These are phyloP conservation scores for Onychostoma macrolepis DNA, from an alignment of 2,113 vertebrate species.

Conservation along the genomic window DNA sequence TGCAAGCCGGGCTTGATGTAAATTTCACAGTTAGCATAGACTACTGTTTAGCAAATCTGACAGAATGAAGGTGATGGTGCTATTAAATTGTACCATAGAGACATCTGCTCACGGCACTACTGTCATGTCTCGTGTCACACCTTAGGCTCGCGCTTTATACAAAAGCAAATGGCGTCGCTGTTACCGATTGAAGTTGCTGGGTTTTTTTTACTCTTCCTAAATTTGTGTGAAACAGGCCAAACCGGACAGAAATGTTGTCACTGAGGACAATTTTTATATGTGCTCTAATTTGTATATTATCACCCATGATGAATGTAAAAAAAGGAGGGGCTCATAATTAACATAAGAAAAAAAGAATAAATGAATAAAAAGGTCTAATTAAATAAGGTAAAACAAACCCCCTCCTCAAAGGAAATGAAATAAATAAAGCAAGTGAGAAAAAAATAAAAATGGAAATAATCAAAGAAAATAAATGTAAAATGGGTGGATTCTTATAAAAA, in stretches of 20 bases:
- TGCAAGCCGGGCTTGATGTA: no score
- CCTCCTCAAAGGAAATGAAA: slow-evolving; percentile 39
- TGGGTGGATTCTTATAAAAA: not conserved
- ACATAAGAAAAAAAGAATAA: not conserved
- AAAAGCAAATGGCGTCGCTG: no score
- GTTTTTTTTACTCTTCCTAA: not conserved
- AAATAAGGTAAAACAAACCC: not conserved
- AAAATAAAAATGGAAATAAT: not conserved
- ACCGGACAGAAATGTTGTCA: not conserved
- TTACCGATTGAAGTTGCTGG: no score
- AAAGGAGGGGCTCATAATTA: not conserved
- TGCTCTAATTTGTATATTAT: not conserved
- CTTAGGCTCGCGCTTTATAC: not conserved
- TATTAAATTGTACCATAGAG: not conserved
- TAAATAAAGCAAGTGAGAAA: not conserved
- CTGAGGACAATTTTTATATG: not conserved
- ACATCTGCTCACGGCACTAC: not conserved
- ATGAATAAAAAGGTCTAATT: not conserved
- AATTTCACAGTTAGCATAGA: no score
- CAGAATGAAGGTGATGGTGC: not conserved
- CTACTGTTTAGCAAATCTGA: not conserved
- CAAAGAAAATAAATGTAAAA: not conserved
- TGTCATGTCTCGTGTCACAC: not conserved
- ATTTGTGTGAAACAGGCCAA: slow-evolving; percentile 14
- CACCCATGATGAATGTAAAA: slow-evolving; percentile 3